phyloP scores from a whole-genome alignment of 2,888 invertebrate genomes.

The Cheilosia impressa region DNA sequence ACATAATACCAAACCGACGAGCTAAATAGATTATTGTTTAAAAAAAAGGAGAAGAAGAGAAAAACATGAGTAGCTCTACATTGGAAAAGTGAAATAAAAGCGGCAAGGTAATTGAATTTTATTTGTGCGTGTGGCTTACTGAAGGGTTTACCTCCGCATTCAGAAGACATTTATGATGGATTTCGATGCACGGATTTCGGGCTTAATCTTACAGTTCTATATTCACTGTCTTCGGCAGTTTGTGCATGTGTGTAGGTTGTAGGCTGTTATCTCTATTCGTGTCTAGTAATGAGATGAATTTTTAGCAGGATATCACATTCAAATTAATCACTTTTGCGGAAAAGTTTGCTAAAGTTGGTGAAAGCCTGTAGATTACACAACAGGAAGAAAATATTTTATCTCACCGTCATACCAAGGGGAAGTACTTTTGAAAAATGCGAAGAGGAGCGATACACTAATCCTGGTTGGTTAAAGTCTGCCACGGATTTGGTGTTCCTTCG shows the following conservation, averaged over 20 bases:
- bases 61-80: conserved; percentile 20
- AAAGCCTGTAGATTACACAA: no score
- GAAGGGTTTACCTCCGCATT: conserved; percentile 58
- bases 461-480: no score
- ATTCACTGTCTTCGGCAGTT: neutral
- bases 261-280: neutral
- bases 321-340: no score
- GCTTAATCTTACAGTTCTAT: conserved; percentile 9
- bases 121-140: conserved; percentile 60
- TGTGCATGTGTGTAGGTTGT: neutral
- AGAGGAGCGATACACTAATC: no score
- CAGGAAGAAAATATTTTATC: no score
- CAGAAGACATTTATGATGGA: conserved; percentile 41
- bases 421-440: no score
- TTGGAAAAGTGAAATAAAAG: conserved; percentile 48
- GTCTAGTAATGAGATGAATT: neutral
- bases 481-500: no score
- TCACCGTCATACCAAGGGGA: no score
- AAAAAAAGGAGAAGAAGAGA: conserved; percentile 4
- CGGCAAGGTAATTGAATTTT: conserved; percentile 67
- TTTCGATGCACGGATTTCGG: conserved; percentile 28
- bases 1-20: conserved; percentile 2
- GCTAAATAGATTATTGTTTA: neutral
- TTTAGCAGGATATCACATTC: neutral
- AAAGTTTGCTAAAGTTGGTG: no score